Base-by-base conservation (phyloP, 2,113 vertebrate species). In the Lipotes vexillifer region DNA sequence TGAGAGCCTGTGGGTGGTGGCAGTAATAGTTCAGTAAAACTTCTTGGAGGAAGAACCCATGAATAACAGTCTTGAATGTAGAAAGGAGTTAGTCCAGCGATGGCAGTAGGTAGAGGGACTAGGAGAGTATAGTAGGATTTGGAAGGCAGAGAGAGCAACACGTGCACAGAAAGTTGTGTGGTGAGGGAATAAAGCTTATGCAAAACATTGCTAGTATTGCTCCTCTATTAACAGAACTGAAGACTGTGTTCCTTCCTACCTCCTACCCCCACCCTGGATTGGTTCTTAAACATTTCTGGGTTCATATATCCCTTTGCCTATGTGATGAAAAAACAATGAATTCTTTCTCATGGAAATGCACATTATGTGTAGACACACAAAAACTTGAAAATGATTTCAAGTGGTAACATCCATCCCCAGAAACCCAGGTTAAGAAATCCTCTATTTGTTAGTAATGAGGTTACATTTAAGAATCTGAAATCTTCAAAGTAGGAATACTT, bases 351-450 rank as follows among this genome's bases (percentile, higher is more conserved):
- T 82, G 72, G 84, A 94, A 77, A 75, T 93, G 41, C 38, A 55
- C 55, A 18, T 27, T 69, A 46, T 88, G 13, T 92, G 11, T n/a
- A 90, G 61, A 78, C 38, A 90, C 12, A 46, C 21, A 65, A 46
- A 93, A 23, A 77, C 69, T 95, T 91, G 68, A 83, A 95, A 91
- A 87, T 91, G 8, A 83, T 71, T 94, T 95, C 44, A 90, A 7
- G 7, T 71, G 33, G 36, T 81, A 87, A 71, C 63, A 18, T 81
- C 31, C 25, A 81, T 82, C n/a, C 41, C n/a, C 29, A 90, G 55
- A 80, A 72, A 68, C 20, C 52, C 65, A 90, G 57, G 57, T 93
- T 90, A 59, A 74, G 21, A 93, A 90, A 92, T 61, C 17, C 29
- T 93, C 7, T 44, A 23, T 81, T 75, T 88, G 36, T 95, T 72